These are phyloP conservation scores for Hipposideros larvatus DNA, from an alignment of 2,797 vertebrate species.

Conservation along the genomic window DNA sequence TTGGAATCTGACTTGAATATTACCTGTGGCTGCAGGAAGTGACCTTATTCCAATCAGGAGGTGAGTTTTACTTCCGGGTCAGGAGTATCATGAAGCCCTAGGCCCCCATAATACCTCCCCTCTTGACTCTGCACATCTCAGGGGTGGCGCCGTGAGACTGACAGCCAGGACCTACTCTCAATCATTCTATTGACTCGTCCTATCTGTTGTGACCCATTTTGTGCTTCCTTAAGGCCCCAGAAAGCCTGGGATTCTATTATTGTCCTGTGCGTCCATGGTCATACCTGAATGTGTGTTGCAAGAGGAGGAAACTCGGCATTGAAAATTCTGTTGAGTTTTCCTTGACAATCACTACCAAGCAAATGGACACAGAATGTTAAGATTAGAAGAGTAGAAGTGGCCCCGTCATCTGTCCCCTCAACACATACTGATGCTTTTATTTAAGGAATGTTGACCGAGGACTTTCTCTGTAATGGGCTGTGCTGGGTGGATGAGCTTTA, in stretches of 20 bases:
- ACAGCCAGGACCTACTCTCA: not conserved
- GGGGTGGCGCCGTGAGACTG: not conserved
- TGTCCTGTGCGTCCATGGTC: too few species aligned
- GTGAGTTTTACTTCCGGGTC: not conserved
- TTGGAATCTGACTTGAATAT: not conserved
- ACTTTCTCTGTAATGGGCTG: not conserved
- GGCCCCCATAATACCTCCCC: not conserved
- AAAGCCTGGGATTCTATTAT: not conserved
- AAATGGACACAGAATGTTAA: not conserved
- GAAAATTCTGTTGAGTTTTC: not conserved
- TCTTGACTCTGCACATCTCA: not conserved
- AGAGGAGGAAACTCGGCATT: not conserved
- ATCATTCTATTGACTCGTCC: accelerated
- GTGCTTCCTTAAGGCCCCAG: not conserved
- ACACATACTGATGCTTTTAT: too few species aligned
- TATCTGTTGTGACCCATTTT: too few species aligned
- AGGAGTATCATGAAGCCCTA: accelerated
- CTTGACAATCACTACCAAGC: not conserved
- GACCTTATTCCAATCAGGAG: not conserved
- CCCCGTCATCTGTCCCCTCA: not conserved
- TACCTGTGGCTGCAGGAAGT: not conserved
- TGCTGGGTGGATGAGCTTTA: not conserved
- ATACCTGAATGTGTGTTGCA: too few species aligned
- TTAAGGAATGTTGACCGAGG: not conserved
- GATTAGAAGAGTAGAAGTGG: not conserved